Conservation (phyloP, 2,888 invertebrate species). For the Pachymerium ferrugineum region DNA sequence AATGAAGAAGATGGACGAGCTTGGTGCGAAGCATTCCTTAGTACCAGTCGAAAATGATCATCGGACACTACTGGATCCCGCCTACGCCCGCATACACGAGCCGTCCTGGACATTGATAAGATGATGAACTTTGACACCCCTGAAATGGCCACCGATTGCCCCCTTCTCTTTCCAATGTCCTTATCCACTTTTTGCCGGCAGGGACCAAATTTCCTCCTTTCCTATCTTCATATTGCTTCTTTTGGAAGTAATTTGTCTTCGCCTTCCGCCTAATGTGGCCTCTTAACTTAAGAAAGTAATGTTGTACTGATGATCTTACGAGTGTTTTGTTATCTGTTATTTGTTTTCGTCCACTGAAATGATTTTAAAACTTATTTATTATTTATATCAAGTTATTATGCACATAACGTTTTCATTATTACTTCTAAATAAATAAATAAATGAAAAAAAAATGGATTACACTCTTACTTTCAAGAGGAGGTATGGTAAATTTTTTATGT, state of each 20-base stretch:
- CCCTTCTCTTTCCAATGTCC: not conserved
- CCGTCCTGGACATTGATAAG: slow-evolving; percentile 22
- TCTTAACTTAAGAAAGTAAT: not conserved
- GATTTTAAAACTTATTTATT: slow-evolving; percentile 10
- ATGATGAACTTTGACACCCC: slow-evolving; percentile 8
- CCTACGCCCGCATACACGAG: slow-evolving; percentile 7
- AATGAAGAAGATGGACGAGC: slow-evolving; percentile 20
- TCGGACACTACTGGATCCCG: not conserved
- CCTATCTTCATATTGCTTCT: not conserved
- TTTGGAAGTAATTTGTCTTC: slow-evolving; percentile 2
- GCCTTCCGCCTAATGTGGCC: slow-evolving; percentile 22
- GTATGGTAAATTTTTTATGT: not conserved
- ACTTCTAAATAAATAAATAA: not conserved
- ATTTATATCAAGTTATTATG: not conserved
- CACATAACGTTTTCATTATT: not conserved
- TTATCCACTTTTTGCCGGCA: slow-evolving; percentile 15
- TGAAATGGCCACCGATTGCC: slow-evolving; percentile 19
- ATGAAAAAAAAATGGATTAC: not conserved
- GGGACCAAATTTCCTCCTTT: not conserved
- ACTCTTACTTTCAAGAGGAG: not conserved
- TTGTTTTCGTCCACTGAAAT: not conserved
- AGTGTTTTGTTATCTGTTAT: slow-evolving; percentile 10
- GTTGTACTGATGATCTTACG: not conserved
- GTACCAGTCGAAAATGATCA: not conserved
- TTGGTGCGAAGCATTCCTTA: slow-evolving; percentile 32